Base-by-base conservation (phyloP, 2,888 invertebrate species). In the Nasonia oneida region DNA sequence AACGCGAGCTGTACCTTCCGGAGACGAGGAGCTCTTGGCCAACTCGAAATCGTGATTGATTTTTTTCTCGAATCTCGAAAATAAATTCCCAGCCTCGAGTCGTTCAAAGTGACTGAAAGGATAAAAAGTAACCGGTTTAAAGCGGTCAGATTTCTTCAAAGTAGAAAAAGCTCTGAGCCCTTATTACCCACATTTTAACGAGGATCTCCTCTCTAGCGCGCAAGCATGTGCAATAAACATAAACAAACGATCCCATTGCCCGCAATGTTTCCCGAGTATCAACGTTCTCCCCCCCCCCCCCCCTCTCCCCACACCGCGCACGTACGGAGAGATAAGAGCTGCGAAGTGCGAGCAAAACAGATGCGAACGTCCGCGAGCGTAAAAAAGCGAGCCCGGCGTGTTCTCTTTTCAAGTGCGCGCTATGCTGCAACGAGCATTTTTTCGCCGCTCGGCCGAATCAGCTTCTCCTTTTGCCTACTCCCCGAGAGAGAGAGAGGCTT, bases 381-480 rank as follows among this genome's bases (percentile, higher is more conserved):
- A 61, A 61, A 61, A 61, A 61, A 61, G 57, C n/a, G 57, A n/a
- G 8, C n/a, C n/a, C 5, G 57, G 57, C 57, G 8, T 61, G n/a
- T n/a, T 61, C 57, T 61, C 57, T 61, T 61, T 61, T 61, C n/a
- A 61, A 61, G 57, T 23, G n/a, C 57, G 57, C 57, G n/a, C 57
- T 61, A 61, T 6, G n/a, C 57, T n/a, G 57, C 57, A n/a, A n/a
- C 8, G 57, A 61, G 57, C 8, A 42, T 71, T 71, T 42, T 39
- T 73, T 23, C 23, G 23, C 5, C 73, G n/a, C 42, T 18, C 71
- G 18, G 70, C 5, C 37, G 33, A 37, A 71, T 37, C 53, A 23
- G 33, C 33, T 80, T 80, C 53, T 80, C 73, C 50, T 73, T 81
- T 73, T 57, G 33, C 57, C 12, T 47, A 8, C 12, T 14, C 15